These are phyloP conservation scores for Anisognathus igniventris DNA, from an alignment of 2,797 vertebrate species.

Conservation along the genomic window DNA sequence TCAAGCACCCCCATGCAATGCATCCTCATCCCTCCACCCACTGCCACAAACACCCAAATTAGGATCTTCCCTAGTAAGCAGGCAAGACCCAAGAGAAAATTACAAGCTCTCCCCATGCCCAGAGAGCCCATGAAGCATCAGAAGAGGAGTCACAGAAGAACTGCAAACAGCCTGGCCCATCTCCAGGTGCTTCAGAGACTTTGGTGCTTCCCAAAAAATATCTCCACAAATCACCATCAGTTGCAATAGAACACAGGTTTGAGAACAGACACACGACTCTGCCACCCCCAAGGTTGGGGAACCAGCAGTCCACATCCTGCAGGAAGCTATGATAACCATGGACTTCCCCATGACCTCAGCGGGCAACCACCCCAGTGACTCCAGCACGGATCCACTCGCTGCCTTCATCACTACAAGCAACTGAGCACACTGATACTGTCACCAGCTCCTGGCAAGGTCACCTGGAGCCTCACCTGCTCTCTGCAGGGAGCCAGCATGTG, in stretches of 20 bases:
- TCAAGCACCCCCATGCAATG: accelerated
- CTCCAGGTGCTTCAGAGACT: neutral
- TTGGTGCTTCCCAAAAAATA: neutral
- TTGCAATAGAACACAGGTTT: neutral
- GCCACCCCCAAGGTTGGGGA: accelerated
- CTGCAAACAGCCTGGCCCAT: neutral
- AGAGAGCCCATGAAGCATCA: neutral
- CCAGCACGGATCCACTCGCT: accelerated
- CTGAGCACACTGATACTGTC: neutral
- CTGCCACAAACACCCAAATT: neutral
- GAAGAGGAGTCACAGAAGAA: accelerated
- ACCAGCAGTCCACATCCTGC: neutral
- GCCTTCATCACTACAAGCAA: neutral
- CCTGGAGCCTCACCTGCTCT: neutral
- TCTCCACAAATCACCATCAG: neutral
- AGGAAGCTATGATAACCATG: neutral
- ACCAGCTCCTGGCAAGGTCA: neutral
- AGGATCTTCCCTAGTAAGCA: accelerated
- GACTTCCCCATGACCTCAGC: neutral
- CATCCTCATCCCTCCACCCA: neutral
- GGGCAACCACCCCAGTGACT: neutral
- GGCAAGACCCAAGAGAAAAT: neutral
- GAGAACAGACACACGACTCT: accelerated
- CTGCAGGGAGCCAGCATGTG: accelerated
- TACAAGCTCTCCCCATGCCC: neutral